Conservation (phyloP, 2,113 vertebrate genomes). For the Menidia beryllina region DNA sequence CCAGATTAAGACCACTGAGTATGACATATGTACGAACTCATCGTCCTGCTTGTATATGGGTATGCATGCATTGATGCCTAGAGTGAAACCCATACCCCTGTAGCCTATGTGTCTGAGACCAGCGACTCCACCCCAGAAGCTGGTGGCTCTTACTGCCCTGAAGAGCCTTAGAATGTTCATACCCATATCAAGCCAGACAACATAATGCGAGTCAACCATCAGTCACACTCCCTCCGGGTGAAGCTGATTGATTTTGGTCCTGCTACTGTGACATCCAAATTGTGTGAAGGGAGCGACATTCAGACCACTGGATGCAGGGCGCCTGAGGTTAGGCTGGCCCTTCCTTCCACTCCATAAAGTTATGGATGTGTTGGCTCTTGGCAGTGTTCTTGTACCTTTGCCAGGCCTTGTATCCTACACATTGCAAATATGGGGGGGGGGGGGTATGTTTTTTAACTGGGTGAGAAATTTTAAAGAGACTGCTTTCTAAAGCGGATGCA, state of each 20-base stretch:
- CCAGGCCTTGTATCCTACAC: background rate
- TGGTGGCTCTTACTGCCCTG: background rate
- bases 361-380: background rate
- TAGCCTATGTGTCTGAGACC: background rate
- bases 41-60: too few relatives aligned
- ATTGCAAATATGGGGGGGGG: too few relatives aligned
- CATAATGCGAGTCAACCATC: background rate
- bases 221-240: background rate
- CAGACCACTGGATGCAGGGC: background rate
- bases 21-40: too few relatives aligned
- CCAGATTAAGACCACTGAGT: too few relatives aligned
- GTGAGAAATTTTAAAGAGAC: too few relatives aligned
- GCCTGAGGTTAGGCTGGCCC: background rate
- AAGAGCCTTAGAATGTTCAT: background rate
- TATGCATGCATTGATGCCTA: too few relatives aligned
- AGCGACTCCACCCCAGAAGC: background rate
- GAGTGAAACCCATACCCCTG: background rate
- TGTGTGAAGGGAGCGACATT: background rate
- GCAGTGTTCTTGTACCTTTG: background rate
- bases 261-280: background rate
- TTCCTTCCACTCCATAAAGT: background rate
- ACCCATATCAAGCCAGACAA: background rate
- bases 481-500: too few relatives aligned
- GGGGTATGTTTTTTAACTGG: too few relatives aligned
- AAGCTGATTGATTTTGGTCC: background rate